Evolutionary conservation across 2,888 invertebrate species (phyloP), one percentile per base, ranked within the genome.

Genomic region (Melinopterus prodromus): DNA sequence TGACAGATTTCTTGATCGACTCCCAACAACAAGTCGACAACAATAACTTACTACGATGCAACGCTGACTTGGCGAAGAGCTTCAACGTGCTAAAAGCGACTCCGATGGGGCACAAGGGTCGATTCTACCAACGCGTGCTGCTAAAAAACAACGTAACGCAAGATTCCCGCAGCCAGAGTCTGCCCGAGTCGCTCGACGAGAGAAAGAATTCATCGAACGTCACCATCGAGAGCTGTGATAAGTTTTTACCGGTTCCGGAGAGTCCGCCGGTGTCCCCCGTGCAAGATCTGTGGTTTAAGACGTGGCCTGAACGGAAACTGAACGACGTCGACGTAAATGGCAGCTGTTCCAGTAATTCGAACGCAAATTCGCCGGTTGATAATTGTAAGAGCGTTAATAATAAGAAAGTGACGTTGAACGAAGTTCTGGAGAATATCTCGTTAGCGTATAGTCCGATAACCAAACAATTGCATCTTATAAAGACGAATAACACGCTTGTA

Each of bases 391-490:
- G 91, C 86, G 92, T 92, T 87, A 12, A 12, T 9, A 53, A 53
- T 9, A 88, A 87, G 80, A 88, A 87, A 82, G 90, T 92, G 88
- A 91, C 92, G 82, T 90, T 95, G 82, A 93, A 93, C 86, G 93
- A 93, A 88, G 94, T 94, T 78, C 89, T 95, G 85, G 93, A 94
- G 87, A 93, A 92, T 87, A 94, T 95, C 90, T 94, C 94, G 83
- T 89, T 95, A 82, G 94, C 94, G 3, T 95, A 95, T 89, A 94
- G 94, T 87, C 95, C 95, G 14, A 91, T 94, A 76, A 95, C 94
- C 35, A 95, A 94, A 87, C 93, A 94, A 85, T 88, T 94, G 82
- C 94, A 94, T 88, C 91, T 93, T 76, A 91, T 93, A 26, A 76
- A 82, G 78, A 78, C 79, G 35, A 26, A 26, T 26, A 26, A 26